Conservation (phyloP, 1,140 invertebrate species). For the fruit fly (Drosophila melanogaster) region DNA sequence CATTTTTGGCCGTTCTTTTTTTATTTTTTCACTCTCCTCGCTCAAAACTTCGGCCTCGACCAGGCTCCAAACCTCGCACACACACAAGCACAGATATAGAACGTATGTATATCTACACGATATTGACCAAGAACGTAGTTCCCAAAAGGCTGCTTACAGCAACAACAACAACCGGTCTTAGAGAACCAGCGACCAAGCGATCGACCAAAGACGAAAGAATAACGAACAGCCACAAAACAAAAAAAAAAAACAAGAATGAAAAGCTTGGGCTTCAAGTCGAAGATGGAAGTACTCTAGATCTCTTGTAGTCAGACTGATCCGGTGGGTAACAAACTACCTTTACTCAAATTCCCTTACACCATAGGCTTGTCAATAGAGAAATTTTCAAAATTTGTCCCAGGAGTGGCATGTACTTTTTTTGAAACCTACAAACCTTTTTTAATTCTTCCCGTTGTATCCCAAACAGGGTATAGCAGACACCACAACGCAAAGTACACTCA, state of each 20-base stretch:
- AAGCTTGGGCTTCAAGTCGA: constrained; percentile 31
- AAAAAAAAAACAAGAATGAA: constrained; percentile 39
- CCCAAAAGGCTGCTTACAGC: constrained; percentile 59
- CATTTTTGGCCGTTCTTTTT: constrained; percentile 41
- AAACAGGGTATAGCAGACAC: constrained; percentile 2
- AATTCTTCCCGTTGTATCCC: not conserved
- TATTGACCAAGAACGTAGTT: constrained; percentile 74
- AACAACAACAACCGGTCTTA: constrained; percentile 76
- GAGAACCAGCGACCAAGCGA: constrained; percentile 42
- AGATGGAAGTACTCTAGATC: constrained; percentile 23
- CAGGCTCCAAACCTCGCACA: constrained; percentile 54
- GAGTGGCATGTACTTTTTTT: not conserved
- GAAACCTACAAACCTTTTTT: not conserved
- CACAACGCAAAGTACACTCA: constrained; percentile 53
- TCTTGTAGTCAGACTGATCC: not conserved
- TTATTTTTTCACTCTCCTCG: constrained; percentile 31
- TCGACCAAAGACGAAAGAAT: constrained; percentile 57
- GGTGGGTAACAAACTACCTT: too few relatives aligned
- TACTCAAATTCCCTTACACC: too few relatives aligned
- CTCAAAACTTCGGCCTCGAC: constrained; percentile 73
- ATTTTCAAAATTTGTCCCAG: too few relatives aligned
- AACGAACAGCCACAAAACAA: constrained; percentile 33
- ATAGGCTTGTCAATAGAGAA: too few relatives aligned
- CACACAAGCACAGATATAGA: constrained; percentile 20
- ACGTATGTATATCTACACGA: constrained; percentile 37